Base-by-base conservation (phyloP, 64 coral and sea anemone species). In the Cladopsammia gracilis region DNA sequence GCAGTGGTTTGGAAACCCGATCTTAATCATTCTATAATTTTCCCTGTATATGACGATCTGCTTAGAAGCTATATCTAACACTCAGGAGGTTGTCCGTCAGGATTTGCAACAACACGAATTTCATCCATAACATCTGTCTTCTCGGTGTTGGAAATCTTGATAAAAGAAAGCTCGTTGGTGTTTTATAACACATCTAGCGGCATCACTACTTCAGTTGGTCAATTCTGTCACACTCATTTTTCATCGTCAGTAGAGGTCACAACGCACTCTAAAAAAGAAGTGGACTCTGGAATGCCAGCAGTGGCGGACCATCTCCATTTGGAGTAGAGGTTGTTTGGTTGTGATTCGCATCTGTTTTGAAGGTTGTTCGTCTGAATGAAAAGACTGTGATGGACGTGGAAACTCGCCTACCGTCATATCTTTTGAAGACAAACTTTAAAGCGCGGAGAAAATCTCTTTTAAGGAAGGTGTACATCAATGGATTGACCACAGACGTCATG, bases 391-490 rank as follows among this genome's bases (percentile, higher is more conserved):
- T n/a, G 9, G 50, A 77, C 1, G 9, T 7, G 20, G 75, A 77
- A 23, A 77, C 50, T 56, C 48, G 75, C 48, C 75, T 52, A 16
- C n/a, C 19, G 61, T 1, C 12, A 19, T 64, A 6, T 48, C 59
- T 83, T 18, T 9, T 83, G 42, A 44, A 83, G 18, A 22, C 9
- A 48, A 59, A 54, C 20, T 87, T 87, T 0, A 87, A 45, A 86
- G 90, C 56, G 5, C 60, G 68, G 20, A 62, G 48, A 26, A 92
- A 92, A 49, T 92, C 90, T 25, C 71, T 82, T 78, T 92, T 92
- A 43, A 92, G 47, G 61, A 92, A 92, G 4, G 90, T 92, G 44
- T 92, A 92, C 6, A 92, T 59, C 23, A 92, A 25, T 19, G 90
- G 90, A 58, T 92, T 92, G 82, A 92, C 26, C n/a, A 77, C 78